Base-by-base conservation (phyloP, 1,140 invertebrate genomes). In the Drosophila serrata region DNA sequence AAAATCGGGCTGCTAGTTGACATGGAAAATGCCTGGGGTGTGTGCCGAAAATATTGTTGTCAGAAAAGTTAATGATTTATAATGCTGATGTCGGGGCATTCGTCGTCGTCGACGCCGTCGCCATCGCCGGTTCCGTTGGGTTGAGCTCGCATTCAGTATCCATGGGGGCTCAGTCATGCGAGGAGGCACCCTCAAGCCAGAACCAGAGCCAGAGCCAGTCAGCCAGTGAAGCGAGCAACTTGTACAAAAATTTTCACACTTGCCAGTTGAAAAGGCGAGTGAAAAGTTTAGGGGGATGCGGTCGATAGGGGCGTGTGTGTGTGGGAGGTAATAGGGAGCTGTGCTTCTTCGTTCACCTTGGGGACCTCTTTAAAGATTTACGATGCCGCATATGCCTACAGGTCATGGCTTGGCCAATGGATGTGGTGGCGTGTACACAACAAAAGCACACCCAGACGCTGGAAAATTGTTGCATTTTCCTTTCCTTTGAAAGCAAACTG, bases 311-410 rank as follows among this genome's bases (percentile, higher is more conserved):
- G 19, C 24, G 29, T 11, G 7, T n/a, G 6, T 8, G 6, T n/a
- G 6, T 8, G 31, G 22, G 33, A 31, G 24, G 35, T 43, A 48
- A 33, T 24, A 13, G 13, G 22, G 24, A n/a, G 46, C 24, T n/a
- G 15, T 62, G 70, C 48, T 31, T 17, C 53, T 64, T 46, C 73
- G 55, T 73, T 76, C 67, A 91, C 85, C 85, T 91, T 90, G 82
- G 90, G 67, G 77, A 91, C 72, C 82, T 90, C 82, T 90, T 90
- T 91, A 91, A 90, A 91, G 86, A 92, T 92, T 92, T 92, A 90
- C 90, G 86, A 92, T 84, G 86, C 81, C 86, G 82, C 78, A 88
- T 92, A 90, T 88, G 86, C 86, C 86, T 85, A 86, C 81, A 82
- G 90, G 90, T 92, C 90, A 87, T 77, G 86, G 84, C 78, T 63